phyloP scores from a whole-genome alignment of 2,797 vertebrate species.

The Euthynnus affinis region DNA sequence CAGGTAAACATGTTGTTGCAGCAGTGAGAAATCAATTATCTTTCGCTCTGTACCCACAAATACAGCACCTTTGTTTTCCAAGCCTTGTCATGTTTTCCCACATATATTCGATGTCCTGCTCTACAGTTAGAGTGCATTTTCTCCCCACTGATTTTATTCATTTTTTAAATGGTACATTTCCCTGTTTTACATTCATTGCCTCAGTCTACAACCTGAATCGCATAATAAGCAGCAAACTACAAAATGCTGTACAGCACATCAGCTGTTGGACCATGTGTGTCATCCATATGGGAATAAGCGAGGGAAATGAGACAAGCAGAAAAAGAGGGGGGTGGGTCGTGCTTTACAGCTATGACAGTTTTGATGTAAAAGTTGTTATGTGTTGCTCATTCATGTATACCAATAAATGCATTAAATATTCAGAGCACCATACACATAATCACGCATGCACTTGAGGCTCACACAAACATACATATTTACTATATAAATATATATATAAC shows the following conservation, averaged over 20 bases:
- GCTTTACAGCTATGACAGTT: slow-evolving; percentile 22
- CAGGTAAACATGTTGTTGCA: slow-evolving; percentile 31
- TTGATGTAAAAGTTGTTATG: slow-evolving; percentile 37
- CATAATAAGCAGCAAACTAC: slow-evolving; percentile 42
- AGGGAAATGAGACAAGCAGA: slow-evolving; percentile 4
- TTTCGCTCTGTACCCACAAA: slow-evolving; percentile 4
- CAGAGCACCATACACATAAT: slow-evolving; percentile 24
- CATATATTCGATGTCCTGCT: slow-evolving; percentile 36
- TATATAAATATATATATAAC: slow-evolving; percentile 3
- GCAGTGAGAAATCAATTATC: slow-evolving; percentile 37
- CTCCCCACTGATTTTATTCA: background rate
- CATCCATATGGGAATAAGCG: slow-evolving; percentile 43
- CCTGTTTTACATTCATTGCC: slow-evolving; percentile 24
- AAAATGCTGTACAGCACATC: slow-evolving; percentile 48
- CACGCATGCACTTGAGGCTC: slow-evolving; percentile 14
- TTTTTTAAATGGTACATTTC: slow-evolving; percentile 28
- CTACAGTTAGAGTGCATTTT: slow-evolving; percentile 45
- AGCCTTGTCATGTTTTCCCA: slow-evolving; percentile 16
- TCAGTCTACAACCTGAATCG: slow-evolving; percentile 32
- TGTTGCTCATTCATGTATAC: slow-evolving; percentile 38
- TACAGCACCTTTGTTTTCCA: slow-evolving; percentile 20
- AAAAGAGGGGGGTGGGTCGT: no score
- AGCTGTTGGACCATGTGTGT: slow-evolving; percentile 54
- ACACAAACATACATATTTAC: background rate
- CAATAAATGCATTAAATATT: slow-evolving; percentile 33